phyloP scores from a whole-genome alignment of 2,113 vertebrate genomes.

The Lampris megalopsis region DNA sequence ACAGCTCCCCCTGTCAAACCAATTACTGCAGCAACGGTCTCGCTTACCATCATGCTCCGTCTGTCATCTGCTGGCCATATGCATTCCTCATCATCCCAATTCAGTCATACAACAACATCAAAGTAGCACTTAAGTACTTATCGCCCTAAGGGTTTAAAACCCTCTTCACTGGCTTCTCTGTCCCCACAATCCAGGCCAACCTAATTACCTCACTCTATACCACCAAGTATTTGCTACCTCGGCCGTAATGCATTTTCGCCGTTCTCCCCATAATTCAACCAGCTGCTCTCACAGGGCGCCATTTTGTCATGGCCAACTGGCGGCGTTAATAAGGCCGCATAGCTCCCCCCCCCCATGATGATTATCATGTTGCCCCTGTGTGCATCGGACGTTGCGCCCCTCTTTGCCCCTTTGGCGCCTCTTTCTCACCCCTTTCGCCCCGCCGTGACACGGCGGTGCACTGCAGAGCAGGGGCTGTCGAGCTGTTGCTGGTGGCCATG shows the following conservation, averaged over 20 bases:
- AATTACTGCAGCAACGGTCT: constrained; percentile 36
- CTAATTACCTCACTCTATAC: constrained; percentile 52
- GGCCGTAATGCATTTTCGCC: constrained; percentile 49
- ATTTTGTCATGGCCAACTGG: constrained; percentile 69
- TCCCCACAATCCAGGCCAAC: constrained; percentile 50
- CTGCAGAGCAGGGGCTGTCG: constrained; percentile 42
- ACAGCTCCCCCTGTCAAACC: constrained; percentile 25
- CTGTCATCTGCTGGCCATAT: constrained; percentile 39
- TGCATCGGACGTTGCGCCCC: constrained; percentile 57
- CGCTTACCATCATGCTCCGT: constrained; percentile 10
- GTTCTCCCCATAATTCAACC: constrained; percentile 65
- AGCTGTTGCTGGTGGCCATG: constrained; percentile 26
- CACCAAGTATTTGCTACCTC: constrained; percentile 53
- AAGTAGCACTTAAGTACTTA: constrained; percentile 64
- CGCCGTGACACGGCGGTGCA: constrained; percentile 59
- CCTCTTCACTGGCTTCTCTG: constrained; percentile 18
- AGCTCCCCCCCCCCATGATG: constrained; percentile 69
- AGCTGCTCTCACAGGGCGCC: constrained; percentile 64
- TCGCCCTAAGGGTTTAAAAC: constrained; percentile 70
- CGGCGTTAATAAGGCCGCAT: constrained; percentile 75
- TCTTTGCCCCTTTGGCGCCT: constrained; percentile 62
- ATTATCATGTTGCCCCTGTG: constrained; percentile 75
- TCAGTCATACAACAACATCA: constrained; percentile 73
- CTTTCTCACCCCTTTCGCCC: constrained; percentile 62
- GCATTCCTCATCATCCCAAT: constrained; percentile 65